phyloP scores from a whole-genome alignment of 2,888 invertebrate genomes.

The Parnassius smintheus region DNA sequence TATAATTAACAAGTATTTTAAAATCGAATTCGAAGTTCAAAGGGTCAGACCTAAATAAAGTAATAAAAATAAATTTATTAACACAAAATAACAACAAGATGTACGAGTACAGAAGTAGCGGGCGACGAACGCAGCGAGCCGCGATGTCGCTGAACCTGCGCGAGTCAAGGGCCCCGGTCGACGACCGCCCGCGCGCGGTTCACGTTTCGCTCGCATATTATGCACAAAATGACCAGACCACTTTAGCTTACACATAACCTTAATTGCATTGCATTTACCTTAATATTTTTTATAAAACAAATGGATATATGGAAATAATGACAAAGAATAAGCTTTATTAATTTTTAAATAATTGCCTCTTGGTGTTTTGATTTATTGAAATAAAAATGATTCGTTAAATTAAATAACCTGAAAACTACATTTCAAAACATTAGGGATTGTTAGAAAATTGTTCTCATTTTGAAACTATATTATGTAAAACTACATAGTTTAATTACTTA shows the following conservation, averaged over 20 bases:
- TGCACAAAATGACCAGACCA: slow-evolving; percentile 52
- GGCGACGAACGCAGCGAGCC: slow-evolving; percentile 36
- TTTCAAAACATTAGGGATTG: no score
- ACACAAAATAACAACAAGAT: no score
- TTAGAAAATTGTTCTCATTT: no score
- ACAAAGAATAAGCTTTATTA: not conserved
- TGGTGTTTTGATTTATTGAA: no score
- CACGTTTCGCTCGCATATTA: slow-evolving; percentile 59
- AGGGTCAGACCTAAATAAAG: no score
- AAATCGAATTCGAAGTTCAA: no score
- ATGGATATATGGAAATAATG: not conserved
- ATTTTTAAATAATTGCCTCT: no score
- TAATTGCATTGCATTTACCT: slow-evolving; percentile 31
- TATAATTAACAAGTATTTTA: no score
- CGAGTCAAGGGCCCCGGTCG: slow-evolving; percentile 80
- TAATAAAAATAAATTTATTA: no score
- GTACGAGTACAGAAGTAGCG: slow-evolving; percentile 1
- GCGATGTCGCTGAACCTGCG: slow-evolving; percentile 73
- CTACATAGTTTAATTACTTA: not conserved
- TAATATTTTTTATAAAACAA: slow-evolving; percentile 28
- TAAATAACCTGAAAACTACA: no score
- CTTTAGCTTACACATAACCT: slow-evolving; percentile 37
- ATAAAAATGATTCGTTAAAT: no score
- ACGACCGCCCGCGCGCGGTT: slow-evolving; percentile 69
- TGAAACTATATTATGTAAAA: not conserved